These are phyloP conservation scores for Pogonus chalceus DNA, from an alignment of 1,140 invertebrate species.

Conservation along the genomic window DNA sequence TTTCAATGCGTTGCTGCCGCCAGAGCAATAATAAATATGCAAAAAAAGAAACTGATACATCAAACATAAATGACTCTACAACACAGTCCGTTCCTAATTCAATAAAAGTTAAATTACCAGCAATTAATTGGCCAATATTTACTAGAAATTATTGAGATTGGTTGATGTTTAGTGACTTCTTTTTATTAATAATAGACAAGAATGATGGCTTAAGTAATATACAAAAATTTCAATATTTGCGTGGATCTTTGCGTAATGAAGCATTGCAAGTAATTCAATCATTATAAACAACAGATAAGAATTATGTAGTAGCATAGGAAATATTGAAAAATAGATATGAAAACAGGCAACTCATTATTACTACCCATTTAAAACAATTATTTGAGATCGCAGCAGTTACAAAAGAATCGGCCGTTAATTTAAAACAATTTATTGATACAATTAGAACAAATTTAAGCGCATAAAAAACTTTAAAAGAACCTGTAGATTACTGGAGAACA, in stretches of 20 bases:
- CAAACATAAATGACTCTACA: no score
- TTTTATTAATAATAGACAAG: conserved; percentile 15
- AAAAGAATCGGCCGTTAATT: background rate
- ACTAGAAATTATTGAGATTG: background rate
- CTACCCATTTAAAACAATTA: background rate
- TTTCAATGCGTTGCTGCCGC: no score
- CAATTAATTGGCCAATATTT: conserved; percentile 9
- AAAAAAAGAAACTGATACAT: no score
- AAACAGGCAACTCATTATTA: background rate
- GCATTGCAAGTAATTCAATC: background rate
- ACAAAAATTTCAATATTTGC: background rate
- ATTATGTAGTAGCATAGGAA: conserved; percentile 23
- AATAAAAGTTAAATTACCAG: conserved; percentile 13
- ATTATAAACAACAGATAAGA: background rate
- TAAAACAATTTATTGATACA: background rate
- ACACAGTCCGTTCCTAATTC: no score
- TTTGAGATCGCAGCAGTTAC: background rate
- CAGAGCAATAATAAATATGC: no score
- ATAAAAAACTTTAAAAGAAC: background rate
- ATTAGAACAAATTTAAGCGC: background rate
- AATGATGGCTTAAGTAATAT: conserved; percentile 20
- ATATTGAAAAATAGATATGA: conserved; percentile 14
- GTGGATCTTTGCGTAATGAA: background rate
- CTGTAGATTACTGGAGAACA: conserved; percentile 20
- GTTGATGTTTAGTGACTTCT: background rate